A percentile compares a stretch with the other conserved stretches of the same genome.
phyloP scores from a whole-genome alignment of 2,113 vertebrate genomes.

The Chauna torquata region DNA sequence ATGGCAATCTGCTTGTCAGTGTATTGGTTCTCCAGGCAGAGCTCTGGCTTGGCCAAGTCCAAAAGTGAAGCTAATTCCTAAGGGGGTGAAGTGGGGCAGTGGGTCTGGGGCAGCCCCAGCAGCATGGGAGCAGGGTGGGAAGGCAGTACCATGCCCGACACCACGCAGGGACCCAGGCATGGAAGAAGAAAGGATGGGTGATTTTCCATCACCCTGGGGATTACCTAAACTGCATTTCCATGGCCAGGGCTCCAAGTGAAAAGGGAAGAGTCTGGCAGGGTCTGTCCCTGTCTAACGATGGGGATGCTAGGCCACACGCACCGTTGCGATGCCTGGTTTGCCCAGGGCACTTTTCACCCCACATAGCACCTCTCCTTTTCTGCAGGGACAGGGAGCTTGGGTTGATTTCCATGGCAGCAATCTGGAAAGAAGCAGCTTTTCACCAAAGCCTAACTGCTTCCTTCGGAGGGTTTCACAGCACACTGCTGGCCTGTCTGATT shows the following conservation, averaged over 20 bases:
- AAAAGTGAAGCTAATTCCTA: not conserved
- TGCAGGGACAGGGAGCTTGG: not conserved
- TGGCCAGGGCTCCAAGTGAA: not conserved
- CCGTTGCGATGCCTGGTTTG: fast-evolving
- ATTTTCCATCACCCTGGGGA: not conserved
- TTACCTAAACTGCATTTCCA: not conserved
- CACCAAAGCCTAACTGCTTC: not conserved
- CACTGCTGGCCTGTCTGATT: not conserved
- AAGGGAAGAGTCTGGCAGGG: not conserved
- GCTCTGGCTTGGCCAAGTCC: too few species aligned
- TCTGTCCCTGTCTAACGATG: not conserved
- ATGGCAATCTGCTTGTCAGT: not conserved
- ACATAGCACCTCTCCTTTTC: not conserved
- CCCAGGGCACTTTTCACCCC: not conserved
- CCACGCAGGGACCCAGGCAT: fast-evolving
- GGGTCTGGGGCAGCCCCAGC: not conserved
- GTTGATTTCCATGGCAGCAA: fast-evolving
- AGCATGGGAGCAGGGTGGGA: not conserved
- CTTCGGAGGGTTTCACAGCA: not conserved
- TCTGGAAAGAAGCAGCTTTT: not conserved
- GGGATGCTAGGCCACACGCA: not conserved
- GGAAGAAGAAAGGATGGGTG: not conserved
- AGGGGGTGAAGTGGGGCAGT: not conserved
- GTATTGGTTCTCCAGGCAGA: not conserved
- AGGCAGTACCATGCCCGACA: not conserved